phyloP scores from a whole-genome alignment of 1,140 invertebrate species.

The Eupristina koningsbergeri region DNA sequence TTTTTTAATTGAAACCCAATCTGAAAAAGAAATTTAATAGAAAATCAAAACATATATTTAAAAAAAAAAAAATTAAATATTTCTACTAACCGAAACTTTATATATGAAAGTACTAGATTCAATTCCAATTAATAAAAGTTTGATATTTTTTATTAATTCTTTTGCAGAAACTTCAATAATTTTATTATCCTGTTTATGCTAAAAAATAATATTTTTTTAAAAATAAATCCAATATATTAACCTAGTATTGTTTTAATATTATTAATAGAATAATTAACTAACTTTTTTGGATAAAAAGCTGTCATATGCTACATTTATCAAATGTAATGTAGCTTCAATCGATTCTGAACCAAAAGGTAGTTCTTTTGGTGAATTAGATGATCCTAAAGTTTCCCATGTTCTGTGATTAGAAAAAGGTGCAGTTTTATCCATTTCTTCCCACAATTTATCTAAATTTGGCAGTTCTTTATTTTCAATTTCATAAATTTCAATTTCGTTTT shows the following conservation, averaged over 20 bases:
- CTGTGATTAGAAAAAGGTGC: constrained; percentile 54
- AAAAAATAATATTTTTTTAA: constrained; percentile 2
- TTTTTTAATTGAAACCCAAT: constrained; percentile 60
- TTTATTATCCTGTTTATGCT: background rate
- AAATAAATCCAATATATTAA: background rate
- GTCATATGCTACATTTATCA: constrained; percentile 52
- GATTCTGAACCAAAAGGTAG: constrained; percentile 62
- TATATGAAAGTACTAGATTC: constrained; percentile 71
- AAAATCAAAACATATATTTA: background rate
- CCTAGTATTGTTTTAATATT: constrained; percentile 59
- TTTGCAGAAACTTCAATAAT: constrained; percentile 56
- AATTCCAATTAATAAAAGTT: constrained; percentile 70
- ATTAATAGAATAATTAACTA: constrained; percentile 53
- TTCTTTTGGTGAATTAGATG: constrained; percentile 58
- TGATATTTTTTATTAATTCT: constrained; percentile 67
- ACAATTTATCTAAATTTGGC: constrained; percentile 50
- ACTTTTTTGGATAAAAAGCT: constrained; percentile 27
- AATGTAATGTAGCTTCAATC: constrained; percentile 59
- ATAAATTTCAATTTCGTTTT: background rate
- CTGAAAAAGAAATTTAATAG: constrained; percentile 51
- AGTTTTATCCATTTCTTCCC: constrained; percentile 54
- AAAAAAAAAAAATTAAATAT: constrained; percentile 36
- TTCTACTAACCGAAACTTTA: constrained; percentile 53
- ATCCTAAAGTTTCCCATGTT: constrained; percentile 68
- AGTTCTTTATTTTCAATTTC: constrained; percentile 22